Conservation (phyloP, 2,888 invertebrate species). For the Watsonalla binaria region DNA sequence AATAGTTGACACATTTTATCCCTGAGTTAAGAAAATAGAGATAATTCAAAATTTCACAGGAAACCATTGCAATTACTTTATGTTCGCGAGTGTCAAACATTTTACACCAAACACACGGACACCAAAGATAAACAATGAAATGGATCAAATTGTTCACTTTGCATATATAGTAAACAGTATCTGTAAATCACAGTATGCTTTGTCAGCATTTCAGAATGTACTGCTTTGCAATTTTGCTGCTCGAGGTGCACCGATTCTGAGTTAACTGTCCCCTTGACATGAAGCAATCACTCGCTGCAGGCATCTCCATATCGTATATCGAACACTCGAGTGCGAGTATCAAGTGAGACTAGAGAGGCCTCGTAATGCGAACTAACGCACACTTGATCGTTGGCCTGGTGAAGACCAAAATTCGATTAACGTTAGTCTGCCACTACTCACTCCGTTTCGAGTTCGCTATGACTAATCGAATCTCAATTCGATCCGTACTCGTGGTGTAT, state of each 20-base stretch:
- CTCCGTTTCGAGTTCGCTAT: slow-evolving; percentile 51
- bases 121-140: no score
- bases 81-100: no score
- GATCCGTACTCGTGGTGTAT: slow-evolving; percentile 28
- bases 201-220: background rate
- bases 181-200: background rate
- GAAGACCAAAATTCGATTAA: slow-evolving; percentile 72
- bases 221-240: background rate
- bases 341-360: slow-evolving; percentile 54
- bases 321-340: slow-evolving; percentile 57
- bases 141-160: no score
- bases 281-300: slow-evolving; percentile 58
- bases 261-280: slow-evolving; percentile 46
- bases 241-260: slow-evolving; percentile 35
- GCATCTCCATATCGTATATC: slow-evolving; percentile 62
- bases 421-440: slow-evolving; percentile 55
- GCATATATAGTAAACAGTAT: no score
- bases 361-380: slow-evolving; percentile 65
- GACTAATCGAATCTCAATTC: slow-evolving; percentile 56
- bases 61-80: no score
- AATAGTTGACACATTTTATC: no score
- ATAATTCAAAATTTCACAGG: no score
- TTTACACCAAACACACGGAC: no score
- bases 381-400: slow-evolving; percentile 57
- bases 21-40: no score